Conservation (phyloP, 1,140 invertebrate genomes). For the Drosophila burlai region DNA sequence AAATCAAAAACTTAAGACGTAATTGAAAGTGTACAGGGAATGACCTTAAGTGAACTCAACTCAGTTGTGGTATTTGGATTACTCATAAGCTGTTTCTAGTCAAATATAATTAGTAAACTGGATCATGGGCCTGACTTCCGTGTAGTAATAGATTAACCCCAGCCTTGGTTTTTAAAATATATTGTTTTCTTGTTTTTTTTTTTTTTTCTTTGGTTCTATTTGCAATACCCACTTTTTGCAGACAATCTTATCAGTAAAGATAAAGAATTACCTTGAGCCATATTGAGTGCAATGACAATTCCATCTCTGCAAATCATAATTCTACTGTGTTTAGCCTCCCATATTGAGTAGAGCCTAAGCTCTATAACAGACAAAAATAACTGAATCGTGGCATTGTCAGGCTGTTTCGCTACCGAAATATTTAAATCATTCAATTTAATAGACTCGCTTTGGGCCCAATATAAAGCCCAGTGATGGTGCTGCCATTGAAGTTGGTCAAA, state of each 20-base stretch:
- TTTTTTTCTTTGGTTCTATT: neutral
- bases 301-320: neutral
- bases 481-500: conserved; percentile 52
- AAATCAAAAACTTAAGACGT: conserved; percentile 10
- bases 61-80: conserved; percentile 11
- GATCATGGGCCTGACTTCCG: conserved; percentile 11
- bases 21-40: neutral
- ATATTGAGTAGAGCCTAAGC: neutral
- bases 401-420: conserved; percentile 30
- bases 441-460: conserved; percentile 25
- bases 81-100: conserved; percentile 31
- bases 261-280: conserved; percentile 21
- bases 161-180: neutral
- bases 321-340: neutral
- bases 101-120: conserved; percentile 10
- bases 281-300: conserved; percentile 1
- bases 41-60: conserved; percentile 3
- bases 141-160: neutral
- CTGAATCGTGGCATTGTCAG: conserved; percentile 6
- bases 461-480: conserved; percentile 16
- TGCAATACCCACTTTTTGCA: conserved; percentile 16
- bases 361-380: neutral
- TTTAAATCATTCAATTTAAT: conserved; percentile 48
- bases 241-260: conserved; percentile 33
- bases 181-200: neutral